Conservation (phyloP, 2,888 invertebrate genomes). For the Elmis aenea region DNA sequence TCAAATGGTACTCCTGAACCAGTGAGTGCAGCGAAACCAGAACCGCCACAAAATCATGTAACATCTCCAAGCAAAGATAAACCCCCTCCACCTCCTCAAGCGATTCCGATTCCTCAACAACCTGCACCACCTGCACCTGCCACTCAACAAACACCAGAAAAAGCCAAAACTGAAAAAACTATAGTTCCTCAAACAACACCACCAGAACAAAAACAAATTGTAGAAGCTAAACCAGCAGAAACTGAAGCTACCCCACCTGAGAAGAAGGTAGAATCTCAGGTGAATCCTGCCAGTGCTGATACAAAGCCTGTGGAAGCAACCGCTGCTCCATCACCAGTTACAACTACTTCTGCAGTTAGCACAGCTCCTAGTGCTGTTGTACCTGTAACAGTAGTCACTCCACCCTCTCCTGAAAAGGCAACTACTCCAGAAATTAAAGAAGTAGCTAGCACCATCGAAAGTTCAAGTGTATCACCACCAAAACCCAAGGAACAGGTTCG, state of each 20-base stretch:
- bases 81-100: constrained; percentile 13
- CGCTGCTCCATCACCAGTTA: constrained; percentile 38
- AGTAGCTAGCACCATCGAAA: no score
- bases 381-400: constrained; percentile 5
- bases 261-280: no score
- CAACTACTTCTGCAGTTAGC: constrained; percentile 37
- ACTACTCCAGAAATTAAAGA: constrained; percentile 7
- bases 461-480: no score
- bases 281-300: no score
- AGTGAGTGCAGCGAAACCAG: constrained; percentile 24
- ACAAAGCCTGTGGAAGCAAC: constrained; percentile 14
- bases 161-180: constrained; percentile 16
- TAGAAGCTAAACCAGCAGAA: constrained; percentile 5
- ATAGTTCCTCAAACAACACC: constrained; percentile 38
- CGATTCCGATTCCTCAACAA: constrained; percentile 12
- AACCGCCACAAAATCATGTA: constrained; percentile 32
- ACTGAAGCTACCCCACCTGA: constrained; percentile 5
- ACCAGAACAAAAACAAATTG: constrained; percentile 32
- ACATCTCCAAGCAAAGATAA: constrained; percentile 20
- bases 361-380: constrained; percentile 7
- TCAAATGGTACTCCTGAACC: constrained; percentile 39
- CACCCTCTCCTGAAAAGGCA: constrained; percentile 5
- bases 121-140: constrained; percentile 17
- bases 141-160: constrained; percentile 24
- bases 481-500: constrained; percentile 33